These are phyloP conservation scores for Microvelia longipes DNA, from an alignment of 1,140 invertebrate species.

Conservation along the genomic window DNA sequence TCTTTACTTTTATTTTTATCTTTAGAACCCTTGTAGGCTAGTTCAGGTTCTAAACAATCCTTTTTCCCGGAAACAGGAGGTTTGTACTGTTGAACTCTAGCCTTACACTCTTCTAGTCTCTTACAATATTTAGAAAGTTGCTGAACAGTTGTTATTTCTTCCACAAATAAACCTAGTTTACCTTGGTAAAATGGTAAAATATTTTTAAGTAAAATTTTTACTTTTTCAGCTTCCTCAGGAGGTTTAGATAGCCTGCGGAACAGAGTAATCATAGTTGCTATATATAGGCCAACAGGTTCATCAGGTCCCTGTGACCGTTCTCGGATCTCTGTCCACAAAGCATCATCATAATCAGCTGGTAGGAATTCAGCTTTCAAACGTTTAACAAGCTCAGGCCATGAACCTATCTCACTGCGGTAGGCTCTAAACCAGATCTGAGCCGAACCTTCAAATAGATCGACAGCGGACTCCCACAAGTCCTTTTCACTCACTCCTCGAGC, in stretches of 20 bases:
- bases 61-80: background rate
- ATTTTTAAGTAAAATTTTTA: constrained; percentile 23
- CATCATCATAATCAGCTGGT: constrained; percentile 26
- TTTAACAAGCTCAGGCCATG: background rate
- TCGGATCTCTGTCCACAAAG: constrained; percentile 24
- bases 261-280: constrained; percentile 25
- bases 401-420: background rate
- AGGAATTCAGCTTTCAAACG: background rate
- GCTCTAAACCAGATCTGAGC: constrained; percentile 4
- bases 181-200: constrained; percentile 23
- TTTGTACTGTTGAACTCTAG: background rate
- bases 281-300: constrained; percentile 22
- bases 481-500: background rate
- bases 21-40: too few species aligned
- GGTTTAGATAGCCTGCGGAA: constrained; percentile 21
- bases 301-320: constrained; percentile 20
- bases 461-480: background rate
- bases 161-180: background rate
- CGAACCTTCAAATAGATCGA: constrained; percentile 1
- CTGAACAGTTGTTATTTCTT: background rate
- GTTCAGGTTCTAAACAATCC: background rate
- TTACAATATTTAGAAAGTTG: background rate
- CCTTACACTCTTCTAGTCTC: background rate
- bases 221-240: constrained; percentile 19
- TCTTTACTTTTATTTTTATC: too few species aligned